Evolutionary conservation across 2,113 vertebrate species (phyloP).

Genomic region (Eulacestoma nigropectus): DNA sequence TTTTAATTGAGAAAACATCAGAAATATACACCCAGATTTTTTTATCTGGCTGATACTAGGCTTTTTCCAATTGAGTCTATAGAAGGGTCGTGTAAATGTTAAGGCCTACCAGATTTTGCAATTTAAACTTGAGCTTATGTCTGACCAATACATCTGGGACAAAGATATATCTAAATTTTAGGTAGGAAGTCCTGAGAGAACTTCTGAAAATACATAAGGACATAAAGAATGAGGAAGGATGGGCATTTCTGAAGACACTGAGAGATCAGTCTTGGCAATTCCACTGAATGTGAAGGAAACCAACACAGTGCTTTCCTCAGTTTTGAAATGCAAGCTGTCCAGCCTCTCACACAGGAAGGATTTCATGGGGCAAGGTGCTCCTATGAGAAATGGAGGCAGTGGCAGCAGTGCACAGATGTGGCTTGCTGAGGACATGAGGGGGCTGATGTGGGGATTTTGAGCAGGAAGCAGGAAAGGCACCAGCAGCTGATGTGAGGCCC

Average conservation of each 20-base stretch:
- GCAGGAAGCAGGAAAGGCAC: neutral
- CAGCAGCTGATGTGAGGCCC: neutral
- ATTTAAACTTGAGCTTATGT: neutral
- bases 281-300: neutral
- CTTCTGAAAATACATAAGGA: neutral
- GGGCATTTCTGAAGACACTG: neutral
- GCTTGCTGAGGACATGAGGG: neutral
- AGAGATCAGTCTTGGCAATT: neutral
- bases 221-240: neutral
- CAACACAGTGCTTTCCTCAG: neutral
- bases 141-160: neutral
- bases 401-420: neutral
- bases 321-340: neutral
- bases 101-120: neutral
- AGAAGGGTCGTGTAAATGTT: neutral
- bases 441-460: neutral
- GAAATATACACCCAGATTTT: neutral
- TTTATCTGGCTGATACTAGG: neutral
- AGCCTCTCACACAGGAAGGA: neutral
- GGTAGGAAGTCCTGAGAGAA: neutral
- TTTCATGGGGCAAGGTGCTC: neutral
- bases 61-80: neutral
- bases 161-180: neutral
- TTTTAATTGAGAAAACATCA: neutral
- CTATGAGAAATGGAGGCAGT: neutral